A percentile compares a stretch with the other conserved stretches of the same genome.
phyloP scores from a whole-genome alignment of 2,888 invertebrate species.

The Pimpla rufipes region DNA sequence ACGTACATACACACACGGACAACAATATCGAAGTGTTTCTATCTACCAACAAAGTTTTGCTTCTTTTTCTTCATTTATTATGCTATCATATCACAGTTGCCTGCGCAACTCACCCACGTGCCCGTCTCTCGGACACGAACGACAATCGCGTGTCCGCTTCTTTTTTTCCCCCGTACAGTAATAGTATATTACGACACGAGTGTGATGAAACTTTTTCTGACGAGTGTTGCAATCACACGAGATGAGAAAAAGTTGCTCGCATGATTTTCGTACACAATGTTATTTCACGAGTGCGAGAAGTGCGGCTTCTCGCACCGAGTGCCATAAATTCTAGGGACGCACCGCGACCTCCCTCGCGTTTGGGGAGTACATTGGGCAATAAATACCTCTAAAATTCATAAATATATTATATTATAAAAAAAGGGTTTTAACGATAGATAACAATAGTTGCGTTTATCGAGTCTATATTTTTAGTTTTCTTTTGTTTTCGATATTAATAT shows the following conservation, averaged over 20 bases:
- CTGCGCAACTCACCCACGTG: constrained; percentile 71
- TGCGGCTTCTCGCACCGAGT: no score
- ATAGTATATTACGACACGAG: no score
- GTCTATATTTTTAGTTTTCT: constrained; percentile 31
- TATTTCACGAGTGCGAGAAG: no score
- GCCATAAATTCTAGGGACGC: constrained; percentile 31
- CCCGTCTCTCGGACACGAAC: constrained; percentile 52
- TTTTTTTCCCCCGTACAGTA: no score
- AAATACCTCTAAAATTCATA: constrained; percentile 67
- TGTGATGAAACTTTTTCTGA: no score
- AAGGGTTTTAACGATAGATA: constrained; percentile 29
- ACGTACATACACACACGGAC: constrained; percentile 36
- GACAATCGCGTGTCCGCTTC: constrained; percentile 57
- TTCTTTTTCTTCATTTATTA: constrained; percentile 72
- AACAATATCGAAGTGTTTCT: constrained; percentile 48
- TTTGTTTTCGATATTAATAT: constrained; percentile 29
- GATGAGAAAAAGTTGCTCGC: no score
- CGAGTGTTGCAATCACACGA: no score
- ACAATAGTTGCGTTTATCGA: constrained; percentile 44
- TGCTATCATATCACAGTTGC: constrained; percentile 83
- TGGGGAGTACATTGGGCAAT: constrained; percentile 69
- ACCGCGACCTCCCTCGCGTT: constrained; percentile 55
- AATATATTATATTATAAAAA: constrained; percentile 57
- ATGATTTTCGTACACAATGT: no score
- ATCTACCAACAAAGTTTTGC: constrained; percentile 51